phyloP scores from a whole-genome alignment of 35 echinoderm and acorn worm genomes.

The Hemicentrotus pulcherrimus region DNA sequence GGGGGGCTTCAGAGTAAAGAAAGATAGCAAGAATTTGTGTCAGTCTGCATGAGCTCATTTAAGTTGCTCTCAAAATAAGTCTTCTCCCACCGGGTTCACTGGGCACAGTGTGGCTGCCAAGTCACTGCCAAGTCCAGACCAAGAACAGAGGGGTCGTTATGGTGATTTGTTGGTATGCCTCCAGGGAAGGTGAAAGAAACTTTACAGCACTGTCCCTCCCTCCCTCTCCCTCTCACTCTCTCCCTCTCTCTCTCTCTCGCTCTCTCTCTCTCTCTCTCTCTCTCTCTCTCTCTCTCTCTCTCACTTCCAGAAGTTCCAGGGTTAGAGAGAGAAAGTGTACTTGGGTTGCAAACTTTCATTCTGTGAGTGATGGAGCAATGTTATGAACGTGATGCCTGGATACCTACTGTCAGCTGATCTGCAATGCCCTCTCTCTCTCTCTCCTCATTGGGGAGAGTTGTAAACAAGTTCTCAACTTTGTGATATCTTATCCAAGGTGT shows the following conservation, averaged over 20 bases:
- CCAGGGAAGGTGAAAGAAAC: not conserved
- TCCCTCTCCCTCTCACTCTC: not conserved
- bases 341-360: not conserved
- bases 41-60: conserved; percentile 17
- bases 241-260: too few species aligned
- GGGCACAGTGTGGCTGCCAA: not conserved
- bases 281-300: not conserved
- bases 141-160: not conserved
- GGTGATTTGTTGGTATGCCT: conserved; percentile 8
- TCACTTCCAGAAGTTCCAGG: not conserved
- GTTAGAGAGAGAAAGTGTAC: not conserved
- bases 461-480: not conserved
- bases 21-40: conserved; percentile 1
- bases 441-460: conserved; percentile 1
- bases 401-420: not conserved
- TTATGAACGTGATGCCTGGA: not conserved
- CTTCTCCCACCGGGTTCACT: not conserved
- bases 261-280: too few species aligned
- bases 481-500: not conserved
- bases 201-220: not conserved
- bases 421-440: not conserved
- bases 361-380: not conserved
- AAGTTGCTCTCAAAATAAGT: conserved; percentile 7
- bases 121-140: not conserved
- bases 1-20: not conserved